A percentile compares a stretch with the other conserved stretches of the same genome.
Evolutionary conservation across 64 coral and sea anemone genomes (phyloP).

Genomic region (Dendronephthya gigantea): DNA sequence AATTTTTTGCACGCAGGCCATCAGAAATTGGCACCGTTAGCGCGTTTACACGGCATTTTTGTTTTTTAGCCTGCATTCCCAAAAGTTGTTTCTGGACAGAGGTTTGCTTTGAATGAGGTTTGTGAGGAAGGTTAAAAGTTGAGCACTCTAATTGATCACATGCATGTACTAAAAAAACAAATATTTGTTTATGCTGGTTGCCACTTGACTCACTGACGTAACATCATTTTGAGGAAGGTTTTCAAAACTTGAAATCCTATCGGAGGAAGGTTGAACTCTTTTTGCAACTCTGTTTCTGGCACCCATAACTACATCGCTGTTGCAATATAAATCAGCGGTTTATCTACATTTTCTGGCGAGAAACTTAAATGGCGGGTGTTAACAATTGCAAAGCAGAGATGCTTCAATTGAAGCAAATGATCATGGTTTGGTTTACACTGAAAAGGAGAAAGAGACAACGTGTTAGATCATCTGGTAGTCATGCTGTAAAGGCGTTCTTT

Average conservation of each 20-base stretch:
- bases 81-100: no score
- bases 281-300: neutral
- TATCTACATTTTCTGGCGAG: neutral
- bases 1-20: neutral
- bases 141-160: no score
- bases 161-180: no score
- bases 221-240: no score
- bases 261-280: no score
- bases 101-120: no score
- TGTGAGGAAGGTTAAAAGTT: neutral
- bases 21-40: neutral
- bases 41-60: neutral
- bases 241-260: no score
- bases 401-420: neutral
- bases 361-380: neutral
- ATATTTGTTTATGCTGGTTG: no score
- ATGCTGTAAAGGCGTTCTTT: neutral
- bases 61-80: neutral
- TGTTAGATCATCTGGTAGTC: neutral
- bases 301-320: neutral
- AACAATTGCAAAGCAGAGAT: slow-evolving; percentile 1
- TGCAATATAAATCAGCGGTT: neutral
- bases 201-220: no score
- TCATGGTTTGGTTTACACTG: slow-evolving; percentile 1
- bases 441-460: neutral